Percentiles rank a stretch among this genome's conserved stretches.
phyloP scores from a whole-genome alignment of 1,140 invertebrate genomes.

The Trinorchestia longiramus region DNA sequence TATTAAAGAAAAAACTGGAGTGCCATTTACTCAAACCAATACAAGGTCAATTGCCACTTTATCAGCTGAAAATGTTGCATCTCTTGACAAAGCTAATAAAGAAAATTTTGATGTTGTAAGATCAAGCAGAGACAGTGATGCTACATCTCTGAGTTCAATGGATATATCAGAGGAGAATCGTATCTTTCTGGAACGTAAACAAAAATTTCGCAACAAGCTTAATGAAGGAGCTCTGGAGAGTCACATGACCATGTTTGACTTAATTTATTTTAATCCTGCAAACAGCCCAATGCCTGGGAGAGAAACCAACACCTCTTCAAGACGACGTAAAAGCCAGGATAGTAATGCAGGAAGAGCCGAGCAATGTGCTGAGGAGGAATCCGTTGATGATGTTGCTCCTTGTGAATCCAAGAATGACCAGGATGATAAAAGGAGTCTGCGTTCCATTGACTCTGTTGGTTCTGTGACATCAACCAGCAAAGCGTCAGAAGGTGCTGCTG shows the following conservation, averaged over 20 bases:
- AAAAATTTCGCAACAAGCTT: slow-evolving; percentile 75
- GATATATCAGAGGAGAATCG: slow-evolving; percentile 48
- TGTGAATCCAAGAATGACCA: not conserved
- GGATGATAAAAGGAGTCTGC: slow-evolving; percentile 42
- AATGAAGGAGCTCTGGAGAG: slow-evolving; percentile 76
- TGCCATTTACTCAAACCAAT: not conserved
- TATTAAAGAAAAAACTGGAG: not conserved
- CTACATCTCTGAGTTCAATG: not conserved
- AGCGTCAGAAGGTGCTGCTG: not conserved
- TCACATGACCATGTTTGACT: slow-evolving; percentile 88
- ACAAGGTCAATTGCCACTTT: not conserved
- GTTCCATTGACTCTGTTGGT: not conserved
- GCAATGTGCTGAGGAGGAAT: slow-evolving; percentile 63
- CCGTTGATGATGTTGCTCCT: slow-evolving; percentile 33
- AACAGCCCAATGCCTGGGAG: slow-evolving; percentile 68
- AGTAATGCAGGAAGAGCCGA: slow-evolving; percentile 57
- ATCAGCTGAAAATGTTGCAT: not conserved
- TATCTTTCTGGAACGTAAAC: slow-evolving; percentile 64
- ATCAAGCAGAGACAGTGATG: not conserved
- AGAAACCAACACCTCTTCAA: slow-evolving; percentile 56
- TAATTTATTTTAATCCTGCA: slow-evolving; percentile 88
- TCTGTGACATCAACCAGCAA: not conserved
- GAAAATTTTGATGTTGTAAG: slow-evolving; percentile 18
- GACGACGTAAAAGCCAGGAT: slow-evolving; percentile 60
- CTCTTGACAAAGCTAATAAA: slow-evolving; percentile 10